These are phyloP conservation scores for Lepus timidus DNA, from an alignment of 2,113 vertebrate species.

Conservation along the genomic window DNA sequence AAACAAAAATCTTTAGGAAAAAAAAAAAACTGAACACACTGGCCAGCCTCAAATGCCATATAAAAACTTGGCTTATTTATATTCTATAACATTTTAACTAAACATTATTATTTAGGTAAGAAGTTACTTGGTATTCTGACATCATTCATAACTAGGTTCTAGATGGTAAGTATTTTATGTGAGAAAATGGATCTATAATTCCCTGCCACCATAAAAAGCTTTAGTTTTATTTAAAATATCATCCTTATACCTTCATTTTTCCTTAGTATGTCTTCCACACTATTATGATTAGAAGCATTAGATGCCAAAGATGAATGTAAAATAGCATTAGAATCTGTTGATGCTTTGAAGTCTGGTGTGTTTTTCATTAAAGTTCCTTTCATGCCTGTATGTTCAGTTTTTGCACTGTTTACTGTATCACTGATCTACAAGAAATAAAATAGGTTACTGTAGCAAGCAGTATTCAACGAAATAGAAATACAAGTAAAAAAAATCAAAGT, in stretches of 20 bases:
- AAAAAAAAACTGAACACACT: background rate
- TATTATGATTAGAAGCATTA: constrained; percentile 80
- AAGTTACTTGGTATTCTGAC: background rate
- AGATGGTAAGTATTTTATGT: background rate
- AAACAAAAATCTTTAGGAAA: too few species aligned
- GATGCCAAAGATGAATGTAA: constrained; percentile 80
- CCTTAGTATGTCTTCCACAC: constrained; percentile 75
- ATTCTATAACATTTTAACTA: background rate
- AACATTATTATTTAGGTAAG: background rate
- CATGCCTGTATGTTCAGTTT: constrained; percentile 83
- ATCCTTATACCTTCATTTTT: constrained; percentile 80
- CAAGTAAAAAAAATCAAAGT: constrained; percentile 49
- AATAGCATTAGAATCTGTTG: constrained; percentile 84
- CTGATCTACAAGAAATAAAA: constrained; percentile 84
- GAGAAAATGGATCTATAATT: constrained; percentile 36
- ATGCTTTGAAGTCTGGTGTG: constrained; percentile 81
- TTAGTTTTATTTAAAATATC: constrained; percentile 20
- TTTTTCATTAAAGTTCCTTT: constrained; percentile 84
- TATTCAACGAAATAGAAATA: background rate
- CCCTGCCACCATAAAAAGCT: constrained; percentile 25
- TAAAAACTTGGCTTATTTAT: background rate
- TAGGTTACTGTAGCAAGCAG: constrained; percentile 48
- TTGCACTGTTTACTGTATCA: constrained; percentile 86
- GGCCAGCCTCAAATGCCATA: background rate
- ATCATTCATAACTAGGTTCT: background rate